Base-by-base conservation (phyloP, 2,888 invertebrate genomes). In the Drosophila subquinaria region DNA sequence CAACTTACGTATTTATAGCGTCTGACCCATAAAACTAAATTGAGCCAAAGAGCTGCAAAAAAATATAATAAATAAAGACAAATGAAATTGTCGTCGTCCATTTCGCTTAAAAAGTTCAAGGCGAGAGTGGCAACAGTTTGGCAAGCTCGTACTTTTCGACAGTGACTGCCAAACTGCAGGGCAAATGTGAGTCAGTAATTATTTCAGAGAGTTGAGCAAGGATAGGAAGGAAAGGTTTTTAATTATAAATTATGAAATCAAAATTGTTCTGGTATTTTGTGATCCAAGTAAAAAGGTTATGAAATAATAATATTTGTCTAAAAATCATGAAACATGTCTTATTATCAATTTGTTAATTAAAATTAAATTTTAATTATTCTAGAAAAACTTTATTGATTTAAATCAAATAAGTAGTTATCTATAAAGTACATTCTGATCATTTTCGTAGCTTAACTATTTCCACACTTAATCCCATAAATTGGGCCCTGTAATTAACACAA, bases 1-100 rank as follows among this genome's bases (percentile, higher is more conserved):
- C 4, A 17, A 35, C 13, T 51, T n/a, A 61, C 30, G 35, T 51
- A 61, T 61, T 61, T 61, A 63, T 55, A 47, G 38, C 17, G 60
- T 33, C 42, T 64, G 65, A 73, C 63, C 60, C 42, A 66, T 43
- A 66, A 66, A 69, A 60, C 55, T 48, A 36, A 45, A 47, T 57
- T 57, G 51, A 45, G 45, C 35, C 40, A 55, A 55, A 42, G 50
- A 50, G 42, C 42, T 42, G 42, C 23, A 15, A 35, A 45, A 45
- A 23, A 65, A 42, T 36, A 15, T 27, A 51, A 42, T 35, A 50
- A 56, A 64, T 45, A 43, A 60, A 64, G 10, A 8, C 64, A 42
- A 56, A 59, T 45, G 57, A 48, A 59, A 59, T 59, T 59, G 38
- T 47, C 47, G 57, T 36, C 15, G 45, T 47, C 23, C 23, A 10